phyloP scores from a whole-genome alignment of 2,888 invertebrate genomes.

The Epistrophella euchroma region DNA sequence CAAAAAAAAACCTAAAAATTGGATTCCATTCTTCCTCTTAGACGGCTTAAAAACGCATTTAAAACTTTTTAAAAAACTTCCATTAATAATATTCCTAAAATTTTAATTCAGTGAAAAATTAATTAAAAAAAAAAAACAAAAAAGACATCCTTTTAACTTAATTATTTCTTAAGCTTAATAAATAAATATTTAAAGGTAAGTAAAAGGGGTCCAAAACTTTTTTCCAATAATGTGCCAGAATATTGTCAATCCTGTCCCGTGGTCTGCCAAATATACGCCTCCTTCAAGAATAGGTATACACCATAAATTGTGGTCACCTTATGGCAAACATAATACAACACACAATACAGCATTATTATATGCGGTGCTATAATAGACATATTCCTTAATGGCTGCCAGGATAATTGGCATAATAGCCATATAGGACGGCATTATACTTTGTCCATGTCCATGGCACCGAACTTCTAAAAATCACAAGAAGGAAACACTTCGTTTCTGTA shows the following conservation, averaged over 20 bases:
- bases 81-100: conserved; percentile 15
- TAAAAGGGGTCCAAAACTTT: conserved; percentile 14
- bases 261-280: conserved; percentile 48
- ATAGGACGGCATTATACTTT: conserved; percentile 28
- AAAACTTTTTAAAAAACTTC: neutral
- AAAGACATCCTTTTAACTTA: conserved; percentile 5
- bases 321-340: conserved; percentile 40
- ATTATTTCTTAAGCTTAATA: neutral
- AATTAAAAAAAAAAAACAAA: neutral
- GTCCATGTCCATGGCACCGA: conserved; percentile 22
- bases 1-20: conserved; percentile 36
- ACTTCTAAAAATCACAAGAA: conserved; percentile 27
- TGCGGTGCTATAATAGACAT: conserved; percentile 38
- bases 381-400: conserved; percentile 68
- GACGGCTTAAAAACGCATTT: conserved; percentile 35
- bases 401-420: conserved; percentile 49
- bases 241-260: neutral
- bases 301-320: conserved; percentile 63
- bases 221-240: conserved; percentile 17
- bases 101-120: conserved; percentile 9
- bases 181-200: conserved; percentile 54
- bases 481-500: conserved; percentile 4
- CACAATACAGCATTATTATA: conserved; percentile 28
- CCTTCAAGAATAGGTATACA: conserved; percentile 20
- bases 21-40: conserved; percentile 23